A percentile compares a stretch with the other conserved stretches of the same genome.
Conservation (phyloP, 1,140 invertebrate genomes). For the Daktulosphaira vitifoliae region DNA sequence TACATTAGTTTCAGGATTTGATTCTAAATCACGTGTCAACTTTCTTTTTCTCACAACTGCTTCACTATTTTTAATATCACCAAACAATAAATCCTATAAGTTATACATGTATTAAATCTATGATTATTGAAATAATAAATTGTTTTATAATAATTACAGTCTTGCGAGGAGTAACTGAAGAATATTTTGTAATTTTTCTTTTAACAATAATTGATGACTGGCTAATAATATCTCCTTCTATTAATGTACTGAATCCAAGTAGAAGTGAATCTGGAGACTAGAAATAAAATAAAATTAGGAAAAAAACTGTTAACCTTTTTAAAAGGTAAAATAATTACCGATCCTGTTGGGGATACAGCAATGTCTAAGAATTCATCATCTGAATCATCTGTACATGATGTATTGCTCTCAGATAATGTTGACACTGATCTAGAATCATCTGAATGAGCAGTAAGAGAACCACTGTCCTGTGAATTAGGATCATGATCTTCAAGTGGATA, state of each 20-base stretch:
- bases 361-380: conserved; percentile 5
- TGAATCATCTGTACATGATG: background rate
- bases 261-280: conserved; percentile 21
- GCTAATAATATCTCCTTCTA: conserved; percentile 16
- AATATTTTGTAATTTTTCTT: background rate
- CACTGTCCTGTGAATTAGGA: conserved; percentile 52
- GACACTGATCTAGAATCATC: conserved; percentile 36
- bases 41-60: conserved; percentile 6
- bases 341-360: conserved; percentile 16
- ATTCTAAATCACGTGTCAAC: conserved; percentile 15
- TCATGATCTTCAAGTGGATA: conserved; percentile 43
- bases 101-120: background rate
- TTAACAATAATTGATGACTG: conserved; percentile 1
- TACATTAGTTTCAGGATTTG: background rate
- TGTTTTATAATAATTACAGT: background rate
- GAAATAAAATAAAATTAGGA: background rate
- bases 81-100: background rate
- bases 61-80: background rate
- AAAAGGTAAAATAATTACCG: background rate
- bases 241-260: conserved; percentile 1
- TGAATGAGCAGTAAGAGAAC: conserved; percentile 44
- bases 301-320: background rate
- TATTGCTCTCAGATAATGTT: background rate
- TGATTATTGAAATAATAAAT: background rate
- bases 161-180: conserved; percentile 1